Evolutionary conservation across 2,113 vertebrate genomes (phyloP), one percentile per base, ranked within the genome.

Genomic region (Nematolebias whitei): DNA sequence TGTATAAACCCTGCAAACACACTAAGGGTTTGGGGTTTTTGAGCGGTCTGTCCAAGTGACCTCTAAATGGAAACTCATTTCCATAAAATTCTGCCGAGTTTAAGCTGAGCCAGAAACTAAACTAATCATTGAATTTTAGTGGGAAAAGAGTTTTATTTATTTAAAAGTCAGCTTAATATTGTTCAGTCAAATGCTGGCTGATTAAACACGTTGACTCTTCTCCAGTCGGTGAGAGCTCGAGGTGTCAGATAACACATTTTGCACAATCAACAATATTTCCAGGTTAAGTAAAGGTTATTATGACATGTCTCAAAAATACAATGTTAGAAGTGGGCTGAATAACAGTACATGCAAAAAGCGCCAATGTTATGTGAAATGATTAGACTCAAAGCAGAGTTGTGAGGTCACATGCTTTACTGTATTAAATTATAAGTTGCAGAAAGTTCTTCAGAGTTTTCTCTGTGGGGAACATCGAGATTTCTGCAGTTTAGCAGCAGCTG

Each of bases 401-500:
- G 32, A 35, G 16, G 38, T 23, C 24, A 8, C 19, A 59, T 43
- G 35, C 1, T 57, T 70, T 26, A 50, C 38, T 63, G 35, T 41
- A 44, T 16, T 35, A 35, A 72, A 57, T 20, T 4, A 9, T 41
- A 15, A 63, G 56, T 63, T 51, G 35, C 26, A 11, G 38, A 22
- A 55, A 56, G 13, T 41, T 35, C 39, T 40, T 45, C 41, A 44
- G 55, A 51, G 22, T 44, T 64, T 0, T 35, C 57, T 61, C 58
- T 47, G 24, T 61, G 58, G 29, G 32, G 20, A 10, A 43, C 19
- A 51, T 4, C n/a, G 18, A 57, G 55, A 77, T 72, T 40, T 60
- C 50, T 74, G 47, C 68, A 76, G 58, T 68, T 63, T 32, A 76
- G 64, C 43, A 10, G 56, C 63, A 62, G 56, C 68, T 32, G 76